Base-by-base conservation (phyloP, 1,140 invertebrate species). In the Matsumurasca onukii region DNA sequence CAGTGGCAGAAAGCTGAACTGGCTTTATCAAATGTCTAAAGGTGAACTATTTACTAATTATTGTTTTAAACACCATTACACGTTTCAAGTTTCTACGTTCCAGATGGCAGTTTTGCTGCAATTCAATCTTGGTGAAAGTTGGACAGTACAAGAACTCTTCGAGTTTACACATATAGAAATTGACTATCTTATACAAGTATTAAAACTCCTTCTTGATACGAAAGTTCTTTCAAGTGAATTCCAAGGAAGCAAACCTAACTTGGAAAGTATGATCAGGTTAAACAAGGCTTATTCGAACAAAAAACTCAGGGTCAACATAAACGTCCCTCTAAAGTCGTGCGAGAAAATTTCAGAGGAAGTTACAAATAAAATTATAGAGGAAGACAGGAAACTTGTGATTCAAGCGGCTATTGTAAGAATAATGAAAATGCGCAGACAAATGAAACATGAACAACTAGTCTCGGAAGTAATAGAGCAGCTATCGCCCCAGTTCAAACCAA, bases 331-430 rank as follows among this genome's bases (percentile, higher is more conserved):
- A 86, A 98, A 98, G 83, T 92, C 95, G 31, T 98, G 99, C 82
- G 85, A 94, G 75, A 97, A 97, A 80, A 86, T 96, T 71, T 98
- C 99, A 82, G 95, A 97, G 80, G 97, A 99, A 80, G 90, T 92
- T 52, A 98, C 97, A 31, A 95, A 98, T 80, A 98, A 98, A 80
- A 93, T 98, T 82, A 98, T 99, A 76, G 98, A 99, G 81, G 97
- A 99, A 81, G 97, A 99, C 82, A 84, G 98, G 63, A 98, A 98
- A 81, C 86, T 98, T 73, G 85, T 99, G 55, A 99, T 97, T 81
- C 96, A 99, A 85, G 98, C 98, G 30, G 95, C 97, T 39, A 99
- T 99, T 79, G 97, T 99, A 17, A 88, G 98, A 74, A 99, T 99
- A 74, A 99, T 99, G 98, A 99, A 99, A 84, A 99, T 98, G 87